Evolutionary conservation across 2,888 invertebrate species (phyloP), one percentile per base, ranked within the genome.

Genomic region (Stenodera caucasica): DNA sequence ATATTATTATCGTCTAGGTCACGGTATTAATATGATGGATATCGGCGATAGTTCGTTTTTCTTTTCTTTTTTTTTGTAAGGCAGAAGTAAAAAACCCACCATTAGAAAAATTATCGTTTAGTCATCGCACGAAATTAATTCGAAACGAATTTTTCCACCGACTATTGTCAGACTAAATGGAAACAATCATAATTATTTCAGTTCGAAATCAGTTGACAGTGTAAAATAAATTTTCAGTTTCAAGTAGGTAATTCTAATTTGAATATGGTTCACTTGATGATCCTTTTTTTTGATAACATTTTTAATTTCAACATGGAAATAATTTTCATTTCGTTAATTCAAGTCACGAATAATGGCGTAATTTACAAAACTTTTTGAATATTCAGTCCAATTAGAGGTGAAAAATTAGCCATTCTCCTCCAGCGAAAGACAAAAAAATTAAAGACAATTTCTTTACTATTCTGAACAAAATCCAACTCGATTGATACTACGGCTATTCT

Each of bases 251-350:
- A 55, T 51, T 58, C 54, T 23, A 23, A 55, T 50, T 54, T 53
- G 55, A 54, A 50, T 50, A 57, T 51, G 50, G 30, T 30, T 12
- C 18, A 37, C 21, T 58, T 45, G 52, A 52, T 6, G 52, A 60
- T 57, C n/a, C n/a, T n/a, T n/a, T n/a, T n/a, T 57, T 57, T 61
- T 15, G 18, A 56, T 49, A 63, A 66, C 64, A 67, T 69, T 69
- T 69, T 67, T 67, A 67, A 67, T 67, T 67, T 65, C 53, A 63
- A 18, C 32, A 53, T 33, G 58, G 51, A 69, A 66, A 67, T 66
- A 65, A 67, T 65, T 67, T 55, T 58, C 55, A 60, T 66, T 64
- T 63, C 61, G 57, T 61, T 30, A 49, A 67, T 68, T 67, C 67
- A 49, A 60, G 66, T 61, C 68, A 67, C 67, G 63, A 56, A 33